Conservation (phyloP, 2,113 vertebrate species). For the Grantiella picta region DNA sequence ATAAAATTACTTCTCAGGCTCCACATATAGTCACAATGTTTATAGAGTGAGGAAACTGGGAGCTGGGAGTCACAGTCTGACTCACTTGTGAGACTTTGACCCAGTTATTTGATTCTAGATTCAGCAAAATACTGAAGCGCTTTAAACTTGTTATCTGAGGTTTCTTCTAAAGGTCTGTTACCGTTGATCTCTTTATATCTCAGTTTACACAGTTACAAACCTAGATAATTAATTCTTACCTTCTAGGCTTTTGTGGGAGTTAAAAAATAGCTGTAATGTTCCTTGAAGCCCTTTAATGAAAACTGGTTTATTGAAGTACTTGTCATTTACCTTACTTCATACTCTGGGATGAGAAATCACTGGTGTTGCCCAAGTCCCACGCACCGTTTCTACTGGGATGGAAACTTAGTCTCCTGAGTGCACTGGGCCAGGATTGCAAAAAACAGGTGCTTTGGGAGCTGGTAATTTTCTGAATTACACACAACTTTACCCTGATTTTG, state of each 20-base stretch:
- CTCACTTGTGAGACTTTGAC: conserved; percentile 62
- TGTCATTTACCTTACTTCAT: neutral
- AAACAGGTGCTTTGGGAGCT: neutral
- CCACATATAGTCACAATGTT: conserved; percentile 53
- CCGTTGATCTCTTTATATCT: conserved; percentile 48
- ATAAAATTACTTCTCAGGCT: conserved; percentile 52
- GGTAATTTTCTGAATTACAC: neutral
- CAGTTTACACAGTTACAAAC: conserved; percentile 46
- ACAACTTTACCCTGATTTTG: neutral
- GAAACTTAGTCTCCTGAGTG: neutral
- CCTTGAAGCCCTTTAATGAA: conserved; percentile 14
- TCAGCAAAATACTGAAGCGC: conserved; percentile 58
- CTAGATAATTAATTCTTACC: conserved; percentile 51
- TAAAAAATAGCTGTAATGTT: conserved; percentile 39
- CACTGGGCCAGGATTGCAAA: neutral
- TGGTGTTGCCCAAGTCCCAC: neutral
- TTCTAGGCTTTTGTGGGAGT: conserved; percentile 45
- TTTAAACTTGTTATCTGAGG: conserved; percentile 52
- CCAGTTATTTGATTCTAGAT: conserved; percentile 56
- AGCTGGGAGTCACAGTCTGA: conserved; percentile 34
- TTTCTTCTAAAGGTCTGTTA: conserved; percentile 61
- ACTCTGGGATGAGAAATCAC: neutral
- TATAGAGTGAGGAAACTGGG: conserved; percentile 16
- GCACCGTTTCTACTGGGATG: neutral
- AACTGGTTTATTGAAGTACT: neutral